Base-by-base conservation (phyloP, 2,888 invertebrate species). In the Sisyra terminalis region DNA sequence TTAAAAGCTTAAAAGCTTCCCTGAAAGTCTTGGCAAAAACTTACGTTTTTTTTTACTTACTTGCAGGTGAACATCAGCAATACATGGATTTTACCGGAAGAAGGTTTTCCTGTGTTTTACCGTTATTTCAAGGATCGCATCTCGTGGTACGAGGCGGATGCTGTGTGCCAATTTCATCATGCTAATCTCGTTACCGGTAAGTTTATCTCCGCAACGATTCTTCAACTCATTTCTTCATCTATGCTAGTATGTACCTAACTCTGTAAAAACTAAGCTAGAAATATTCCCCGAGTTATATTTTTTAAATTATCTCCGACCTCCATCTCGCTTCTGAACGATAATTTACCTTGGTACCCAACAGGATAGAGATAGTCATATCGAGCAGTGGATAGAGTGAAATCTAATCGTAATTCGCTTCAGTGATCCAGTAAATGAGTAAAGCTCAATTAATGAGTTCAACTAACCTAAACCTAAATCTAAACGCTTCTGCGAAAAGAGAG, bases 61-160 rank as follows among this genome's bases (percentile, higher is more conserved):
- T 65, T 66, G 4, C 68, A 83, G 82, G 81, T 83, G 46, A 83
- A 83, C 65, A 80, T 83, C 57, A 82, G 80, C 65, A 82, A 80
- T 62, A 78, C 81, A 49, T 84, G 84, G 84, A 76, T 82, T 51
- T 69, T 83, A 53, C 83, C 83, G 7, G 81, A 83, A 57, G 81
- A 82, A 55, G 82, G 81, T 18, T 79, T 81, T 57, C 79, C 81
- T 47, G 82, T 83, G 45, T 83, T 84, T 66, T 83, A 83, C 65
- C 77, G 83, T 53, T 81, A 83, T 68, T 83, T 84, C 70, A 73
- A 80, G 51, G 83, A 84, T 65, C 77, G 80, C 60, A 81, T 83
- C 57, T 82, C 83, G 35, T 84, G 83, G 83, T 82, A 81, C 57
- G 84, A 83, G 58, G 84, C 84, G 2, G 83, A 84, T 56, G 82